Evolutionary conservation across 2,113 vertebrate genomes (phyloP), one percentile per base, ranked within the genome.

Genomic region (Emydocephalus ijimae): DNA sequence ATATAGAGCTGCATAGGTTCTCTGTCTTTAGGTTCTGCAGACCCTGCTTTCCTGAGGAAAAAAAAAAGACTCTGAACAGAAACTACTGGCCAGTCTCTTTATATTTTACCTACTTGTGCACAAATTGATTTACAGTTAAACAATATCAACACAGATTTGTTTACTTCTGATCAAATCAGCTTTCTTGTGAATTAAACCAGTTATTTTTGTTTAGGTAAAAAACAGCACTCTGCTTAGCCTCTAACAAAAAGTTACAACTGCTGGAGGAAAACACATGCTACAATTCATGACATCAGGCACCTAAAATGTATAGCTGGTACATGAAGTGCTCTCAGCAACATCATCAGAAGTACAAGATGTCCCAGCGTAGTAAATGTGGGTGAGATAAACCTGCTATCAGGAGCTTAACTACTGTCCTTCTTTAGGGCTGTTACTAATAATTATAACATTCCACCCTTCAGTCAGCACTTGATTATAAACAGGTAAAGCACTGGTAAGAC

Each of bases 191-290:
- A 90, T 29, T 87, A 85, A 93, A 87, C 81, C 81, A 86, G 56
- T 85, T 93, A 61, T 69, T 69, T 56, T 93, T 23, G 57, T 90
- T 52, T 24, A 64, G 74, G 54, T 26, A 54, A 23, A 90, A 50
- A 50, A 86, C 14, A 87, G 56, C 6, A 29, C 89, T 64, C 43
- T 90, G 23, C 61, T 61, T 90, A 54, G 29, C 57, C 48, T 86
- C 54, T 39, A 39, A 93, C 24, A 69, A 89, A 61, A 56, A 18
- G 55, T 93, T 85, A 64, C n/a, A 86, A 34, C 26, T 69, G 95
- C 96, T 97, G 95, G 96, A 96, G 95, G 93, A 96, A 95, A 97
- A 96, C 96, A 96, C 96, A 97, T 94, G 95, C 95, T 96, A 97
- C 95, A 96, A 94, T 95, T 96, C 96, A 96, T 96, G 96, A 95